phyloP scores from a whole-genome alignment of 2,113 vertebrate genomes.

The Lanius ludovicianus region DNA sequence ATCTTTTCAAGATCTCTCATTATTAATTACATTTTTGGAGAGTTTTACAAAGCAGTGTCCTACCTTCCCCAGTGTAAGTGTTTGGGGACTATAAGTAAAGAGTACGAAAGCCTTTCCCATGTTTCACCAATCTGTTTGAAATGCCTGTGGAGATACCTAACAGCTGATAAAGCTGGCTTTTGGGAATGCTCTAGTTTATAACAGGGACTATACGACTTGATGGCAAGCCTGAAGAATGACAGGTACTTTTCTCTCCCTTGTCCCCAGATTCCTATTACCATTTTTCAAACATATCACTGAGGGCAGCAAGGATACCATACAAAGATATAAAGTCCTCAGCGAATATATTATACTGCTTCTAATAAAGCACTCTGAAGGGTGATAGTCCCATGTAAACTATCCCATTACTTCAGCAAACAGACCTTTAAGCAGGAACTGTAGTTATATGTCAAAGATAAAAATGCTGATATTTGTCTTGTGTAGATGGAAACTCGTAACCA shows the following conservation, averaged over 20 bases:
- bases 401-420: background rate
- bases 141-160: background rate
- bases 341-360: background rate
- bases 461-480: background rate
- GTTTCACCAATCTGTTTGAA: background rate
- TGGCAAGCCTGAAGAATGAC: background rate
- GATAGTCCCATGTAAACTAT: background rate
- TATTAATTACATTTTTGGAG: background rate
- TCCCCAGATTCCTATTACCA: background rate
- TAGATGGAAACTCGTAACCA: background rate
- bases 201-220: background rate
- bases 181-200: background rate
- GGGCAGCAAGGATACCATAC: background rate
- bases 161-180: background rate
- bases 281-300: background rate
- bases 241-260: background rate
- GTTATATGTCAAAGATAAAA: background rate
- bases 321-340: background rate
- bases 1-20: background rate
- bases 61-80: background rate
- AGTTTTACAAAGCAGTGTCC: background rate
- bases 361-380: background rate
- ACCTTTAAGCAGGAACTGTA: background rate
- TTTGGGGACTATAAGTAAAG: background rate
- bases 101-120: accelerated